These are phyloP conservation scores for Diadema setosum DNA, from an alignment of 35 echinoderm and acorn worm genomes.

Conservation along the genomic window DNA sequence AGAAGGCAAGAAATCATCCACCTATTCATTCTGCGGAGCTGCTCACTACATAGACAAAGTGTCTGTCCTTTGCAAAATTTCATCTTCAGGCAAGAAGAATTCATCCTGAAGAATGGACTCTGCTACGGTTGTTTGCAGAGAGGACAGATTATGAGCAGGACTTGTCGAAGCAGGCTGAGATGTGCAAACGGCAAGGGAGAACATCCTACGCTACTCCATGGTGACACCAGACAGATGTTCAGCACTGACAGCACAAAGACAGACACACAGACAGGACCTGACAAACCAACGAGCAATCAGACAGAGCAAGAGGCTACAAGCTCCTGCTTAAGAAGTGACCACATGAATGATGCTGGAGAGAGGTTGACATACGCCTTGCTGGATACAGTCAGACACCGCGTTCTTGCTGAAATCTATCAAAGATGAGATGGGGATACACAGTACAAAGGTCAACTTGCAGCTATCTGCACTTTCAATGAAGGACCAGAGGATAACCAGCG, in stretches of 20 bases:
- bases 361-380: constrained; percentile 34
- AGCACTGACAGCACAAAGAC: not conserved
- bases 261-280: not conserved
- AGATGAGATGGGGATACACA: not conserved
- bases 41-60: constrained; percentile 39
- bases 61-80: constrained; percentile 5
- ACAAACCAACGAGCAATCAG: not conserved
- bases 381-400: not conserved
- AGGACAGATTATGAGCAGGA: constrained; percentile 32
- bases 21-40: constrained; percentile 20
- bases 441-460: not conserved
- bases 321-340: not conserved
- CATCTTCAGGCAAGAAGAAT: constrained; percentile 18
- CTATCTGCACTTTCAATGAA: not conserved
- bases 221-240: not conserved
- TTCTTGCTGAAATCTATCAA: not conserved
- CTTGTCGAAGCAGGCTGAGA: constrained; percentile 26
- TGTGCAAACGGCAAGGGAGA: constrained; percentile 46
- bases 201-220: constrained; percentile 58
- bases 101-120: constrained; percentile 36
- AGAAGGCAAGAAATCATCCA: no score
- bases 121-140: constrained; percentile 63
- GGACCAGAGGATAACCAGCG: not conserved
- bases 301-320: not conserved
- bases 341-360: not conserved